Conservation (phyloP, 2,113 vertebrate genomes). For the Lathamus discolor region DNA sequence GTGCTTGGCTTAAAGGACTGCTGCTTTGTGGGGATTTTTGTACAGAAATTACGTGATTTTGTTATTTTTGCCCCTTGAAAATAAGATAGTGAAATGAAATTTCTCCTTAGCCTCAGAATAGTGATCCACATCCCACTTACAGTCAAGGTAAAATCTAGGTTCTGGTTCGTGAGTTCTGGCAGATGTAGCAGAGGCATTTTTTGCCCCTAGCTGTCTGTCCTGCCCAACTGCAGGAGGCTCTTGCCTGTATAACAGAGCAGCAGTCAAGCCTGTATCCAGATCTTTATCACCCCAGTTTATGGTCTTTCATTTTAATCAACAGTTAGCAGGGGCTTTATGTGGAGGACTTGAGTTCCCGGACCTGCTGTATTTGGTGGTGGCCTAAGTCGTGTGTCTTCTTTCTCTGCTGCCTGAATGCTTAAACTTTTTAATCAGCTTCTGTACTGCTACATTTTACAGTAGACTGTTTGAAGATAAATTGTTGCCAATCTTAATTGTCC, state of each 20-base stretch:
- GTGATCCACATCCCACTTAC: not conserved
- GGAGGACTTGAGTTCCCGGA: not conserved
- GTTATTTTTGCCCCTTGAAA: not conserved
- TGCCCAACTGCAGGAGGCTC: not conserved
- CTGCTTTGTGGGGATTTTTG: not conserved
- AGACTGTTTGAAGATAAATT: not conserved
- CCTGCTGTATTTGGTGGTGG: not conserved
- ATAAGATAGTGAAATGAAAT: not conserved
- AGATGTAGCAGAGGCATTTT: not conserved
- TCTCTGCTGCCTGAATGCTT: not conserved
- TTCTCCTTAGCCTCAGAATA: not conserved
- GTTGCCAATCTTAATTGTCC: not conserved
- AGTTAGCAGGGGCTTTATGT: not conserved
- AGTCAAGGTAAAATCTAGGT: not conserved
- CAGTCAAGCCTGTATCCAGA: not conserved
- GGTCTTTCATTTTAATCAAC: not conserved
- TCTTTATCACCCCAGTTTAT: not conserved
- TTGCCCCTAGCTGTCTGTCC: not conserved
- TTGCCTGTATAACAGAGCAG: not conserved
- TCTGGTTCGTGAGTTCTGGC: not conserved
- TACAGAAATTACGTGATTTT: not conserved
- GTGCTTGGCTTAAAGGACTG: not conserved
- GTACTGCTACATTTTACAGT: not conserved
- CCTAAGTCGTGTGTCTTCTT: not conserved
- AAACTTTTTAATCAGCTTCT: not conserved